Conservation (phyloP, 2,888 invertebrate genomes). For the Lapara coniferarum region DNA sequence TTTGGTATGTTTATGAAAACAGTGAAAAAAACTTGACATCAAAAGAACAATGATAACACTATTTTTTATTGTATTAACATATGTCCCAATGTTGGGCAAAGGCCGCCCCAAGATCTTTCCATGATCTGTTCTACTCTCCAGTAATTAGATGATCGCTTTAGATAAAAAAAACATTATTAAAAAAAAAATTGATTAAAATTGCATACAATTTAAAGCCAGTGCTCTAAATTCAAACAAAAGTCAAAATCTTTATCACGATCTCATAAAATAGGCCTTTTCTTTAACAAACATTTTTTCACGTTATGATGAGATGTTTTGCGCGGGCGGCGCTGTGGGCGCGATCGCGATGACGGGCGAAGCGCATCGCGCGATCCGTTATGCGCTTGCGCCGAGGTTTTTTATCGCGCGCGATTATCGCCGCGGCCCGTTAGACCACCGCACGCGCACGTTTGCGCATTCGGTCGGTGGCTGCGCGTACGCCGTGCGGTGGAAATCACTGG, state of each 20-base stretch:
- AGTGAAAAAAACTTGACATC: background rate
- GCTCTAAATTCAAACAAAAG: background rate
- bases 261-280: background rate
- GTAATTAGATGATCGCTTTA: too few species aligned
- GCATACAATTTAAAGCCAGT: too few species aligned
- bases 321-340: constrained; percentile 23
- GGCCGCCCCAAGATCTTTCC: too few species aligned
- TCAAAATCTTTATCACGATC: background rate
- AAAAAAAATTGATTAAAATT: too few species aligned
- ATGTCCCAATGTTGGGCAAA: too few species aligned
- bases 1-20: background rate
- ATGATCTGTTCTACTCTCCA: too few species aligned
- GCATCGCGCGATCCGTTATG: constrained; percentile 73
- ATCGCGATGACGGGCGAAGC: constrained; percentile 67
- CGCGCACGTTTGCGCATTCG: constrained; percentile 59
- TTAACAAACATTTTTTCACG: background rate
- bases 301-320: background rate
- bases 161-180: too few species aligned
- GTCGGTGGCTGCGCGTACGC: background rate
- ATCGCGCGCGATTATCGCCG: constrained; percentile 69
- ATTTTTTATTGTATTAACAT: too few species aligned
- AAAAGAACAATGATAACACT: too few species aligned
- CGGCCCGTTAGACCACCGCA: constrained; percentile 69
- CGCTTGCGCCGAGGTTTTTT: constrained; percentile 64
- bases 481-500: constrained; percentile 50